Conservation (phyloP, 2,113 vertebrate genomes). For the Myrmecophaga tridactyla region DNA sequence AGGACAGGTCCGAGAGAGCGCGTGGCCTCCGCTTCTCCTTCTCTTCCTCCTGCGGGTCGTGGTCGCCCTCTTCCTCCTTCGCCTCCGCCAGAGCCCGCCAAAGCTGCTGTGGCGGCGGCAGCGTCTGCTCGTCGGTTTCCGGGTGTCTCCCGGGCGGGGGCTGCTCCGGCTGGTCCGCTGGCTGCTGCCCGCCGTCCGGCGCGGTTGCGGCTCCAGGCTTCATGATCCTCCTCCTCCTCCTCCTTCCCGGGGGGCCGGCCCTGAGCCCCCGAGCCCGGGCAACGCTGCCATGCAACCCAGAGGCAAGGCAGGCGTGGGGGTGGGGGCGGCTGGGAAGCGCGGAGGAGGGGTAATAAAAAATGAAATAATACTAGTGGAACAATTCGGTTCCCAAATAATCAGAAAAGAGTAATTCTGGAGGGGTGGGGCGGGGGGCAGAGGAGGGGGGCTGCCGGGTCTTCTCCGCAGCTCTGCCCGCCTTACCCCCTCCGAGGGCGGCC, state of each 20-base stretch:
- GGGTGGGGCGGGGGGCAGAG: not conserved
- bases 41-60: slow-evolving; percentile 31
- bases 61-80: slow-evolving; percentile 23
- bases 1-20: slow-evolving; percentile 29
- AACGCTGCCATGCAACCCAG: slow-evolving; percentile 78
- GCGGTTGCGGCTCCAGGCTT: slow-evolving; percentile 66
- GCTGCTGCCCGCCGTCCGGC: slow-evolving; percentile 74
- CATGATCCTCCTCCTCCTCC: slow-evolving; percentile 73
- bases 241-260: slow-evolving; percentile 72
- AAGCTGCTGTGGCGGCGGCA: slow-evolving; percentile 46
- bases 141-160: slow-evolving; percentile 70
- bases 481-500: slow-evolving; percentile 56
- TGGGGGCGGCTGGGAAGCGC: slow-evolving; percentile 45
- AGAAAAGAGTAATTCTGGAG: slow-evolving; percentile 35
- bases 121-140: slow-evolving; percentile 50
- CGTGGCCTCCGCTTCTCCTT: slow-evolving; percentile 53
- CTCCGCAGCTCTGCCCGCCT: slow-evolving; percentile 50
- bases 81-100: slow-evolving; percentile 34
- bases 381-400: slow-evolving; percentile 44
- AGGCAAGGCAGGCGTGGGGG: slow-evolving; percentile 63
- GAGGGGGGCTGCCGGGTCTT: slow-evolving; percentile 55
- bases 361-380: slow-evolving; percentile 53
- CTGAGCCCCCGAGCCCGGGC: slow-evolving; percentile 72
- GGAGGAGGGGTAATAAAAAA: slow-evolving; percentile 5
- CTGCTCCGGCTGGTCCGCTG: slow-evolving; percentile 73